A percentile compares a stretch with the other conserved stretches of the same genome.
phyloP scores from a whole-genome alignment of 2,113 vertebrate genomes.

The Heteronetta atricapilla region DNA sequence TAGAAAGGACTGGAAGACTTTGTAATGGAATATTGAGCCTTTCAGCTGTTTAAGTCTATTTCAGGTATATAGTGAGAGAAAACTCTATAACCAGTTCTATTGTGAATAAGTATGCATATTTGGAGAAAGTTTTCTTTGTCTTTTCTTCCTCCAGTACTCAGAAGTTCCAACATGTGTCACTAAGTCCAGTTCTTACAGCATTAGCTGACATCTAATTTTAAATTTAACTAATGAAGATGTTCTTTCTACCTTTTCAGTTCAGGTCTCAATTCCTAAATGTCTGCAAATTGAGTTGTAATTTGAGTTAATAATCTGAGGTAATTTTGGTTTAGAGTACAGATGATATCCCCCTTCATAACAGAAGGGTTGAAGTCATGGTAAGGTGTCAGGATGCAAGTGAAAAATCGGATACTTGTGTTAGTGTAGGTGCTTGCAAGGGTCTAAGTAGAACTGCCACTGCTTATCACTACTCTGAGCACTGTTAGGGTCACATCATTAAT shows the following conservation, averaged over 20 bases:
- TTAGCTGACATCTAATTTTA: neutral
- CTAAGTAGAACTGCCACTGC: neutral
- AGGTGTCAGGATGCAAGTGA: neutral
- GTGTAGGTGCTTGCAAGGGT: neutral
- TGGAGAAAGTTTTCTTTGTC: neutral
- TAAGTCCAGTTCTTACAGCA: neutral
- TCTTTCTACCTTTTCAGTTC: neutral
- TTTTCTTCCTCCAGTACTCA: accelerated
- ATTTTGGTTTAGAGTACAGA: neutral
- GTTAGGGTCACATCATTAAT: neutral
- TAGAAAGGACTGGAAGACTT: constrained; percentile 31
- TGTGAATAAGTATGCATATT: neutral
- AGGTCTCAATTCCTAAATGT: neutral
- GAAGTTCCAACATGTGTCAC: neutral
- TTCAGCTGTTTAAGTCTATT: constrained; percentile 65
- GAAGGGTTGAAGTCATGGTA: neutral
- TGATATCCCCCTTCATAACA: neutral
- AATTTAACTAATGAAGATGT: neutral
- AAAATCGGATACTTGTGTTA: neutral
- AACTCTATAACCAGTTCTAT: constrained; percentile 9
- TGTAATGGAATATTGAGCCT: constrained; percentile 62
- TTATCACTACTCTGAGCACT: neutral
- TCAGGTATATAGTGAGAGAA: constrained; percentile 57
- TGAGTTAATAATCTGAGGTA: neutral
- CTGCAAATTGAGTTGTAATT: neutral